Conservation (phyloP, 2,888 invertebrate species). For the Pollenia amentaria region DNA sequence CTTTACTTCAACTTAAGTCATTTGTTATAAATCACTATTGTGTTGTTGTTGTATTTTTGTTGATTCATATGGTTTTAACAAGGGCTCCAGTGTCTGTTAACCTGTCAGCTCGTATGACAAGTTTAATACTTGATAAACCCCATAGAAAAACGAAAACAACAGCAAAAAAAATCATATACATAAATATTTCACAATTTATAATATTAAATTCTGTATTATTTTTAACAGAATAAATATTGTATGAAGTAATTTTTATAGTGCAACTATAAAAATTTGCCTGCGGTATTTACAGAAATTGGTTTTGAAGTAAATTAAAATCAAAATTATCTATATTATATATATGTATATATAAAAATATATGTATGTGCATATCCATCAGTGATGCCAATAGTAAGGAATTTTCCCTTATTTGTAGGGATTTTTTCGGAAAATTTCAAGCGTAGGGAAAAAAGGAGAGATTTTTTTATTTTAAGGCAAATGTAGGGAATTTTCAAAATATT, state of each 20-base stretch:
- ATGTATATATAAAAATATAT: too few relatives aligned
- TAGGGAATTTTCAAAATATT: too few relatives aligned
- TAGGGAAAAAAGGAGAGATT: too few relatives aligned
- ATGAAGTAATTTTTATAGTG: slow-evolving; percentile 22
- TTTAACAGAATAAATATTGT: background rate
- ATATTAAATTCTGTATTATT: slow-evolving; percentile 24
- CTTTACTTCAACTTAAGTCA: slow-evolving; percentile 35
- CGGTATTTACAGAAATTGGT: background rate
- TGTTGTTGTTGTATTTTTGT: slow-evolving; percentile 34
- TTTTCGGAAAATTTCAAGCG: too few relatives aligned
- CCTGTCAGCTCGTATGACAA: slow-evolving; percentile 70
- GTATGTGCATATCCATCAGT: too few relatives aligned
- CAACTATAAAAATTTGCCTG: background rate
- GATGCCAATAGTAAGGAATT: too few relatives aligned
- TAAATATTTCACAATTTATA: slow-evolving; percentile 52
- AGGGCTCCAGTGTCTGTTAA: slow-evolving; percentile 70
- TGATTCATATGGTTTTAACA: slow-evolving; percentile 62
- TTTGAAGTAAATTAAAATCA: background rate
- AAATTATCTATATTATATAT: too few relatives aligned
- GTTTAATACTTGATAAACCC: slow-evolving; percentile 62
- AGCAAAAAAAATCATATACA: slow-evolving; percentile 29
- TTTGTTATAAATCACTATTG: slow-evolving; percentile 35
- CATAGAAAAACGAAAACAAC: slow-evolving; percentile 9
- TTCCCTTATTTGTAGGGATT: too few relatives aligned
- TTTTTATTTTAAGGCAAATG: too few relatives aligned